phyloP scores from a whole-genome alignment of 2,113 vertebrate species.

The Dunckerocampus dactyliophorus region DNA sequence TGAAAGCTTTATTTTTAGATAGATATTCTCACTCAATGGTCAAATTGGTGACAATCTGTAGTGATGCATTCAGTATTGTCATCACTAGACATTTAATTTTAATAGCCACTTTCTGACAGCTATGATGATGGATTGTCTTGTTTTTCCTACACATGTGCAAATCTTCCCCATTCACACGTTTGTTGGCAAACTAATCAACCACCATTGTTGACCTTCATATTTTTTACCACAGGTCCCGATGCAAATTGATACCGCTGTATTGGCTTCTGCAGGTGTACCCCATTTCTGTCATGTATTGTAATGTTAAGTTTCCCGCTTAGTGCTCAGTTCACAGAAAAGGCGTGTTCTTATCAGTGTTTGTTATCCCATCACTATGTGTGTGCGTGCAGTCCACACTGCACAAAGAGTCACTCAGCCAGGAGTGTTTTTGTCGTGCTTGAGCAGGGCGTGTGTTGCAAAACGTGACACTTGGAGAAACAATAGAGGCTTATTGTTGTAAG shows the following conservation, averaged over 20 bases:
- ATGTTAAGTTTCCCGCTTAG: slow-evolving; percentile 8
- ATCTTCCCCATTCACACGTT: background rate
- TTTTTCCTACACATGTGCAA: background rate
- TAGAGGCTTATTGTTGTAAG: slow-evolving; percentile 57
- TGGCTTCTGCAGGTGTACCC: too few species aligned
- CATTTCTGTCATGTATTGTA: background rate
- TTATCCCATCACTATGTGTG: slow-evolving; percentile 9
- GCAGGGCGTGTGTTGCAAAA: slow-evolving; percentile 55
- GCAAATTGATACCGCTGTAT: too few species aligned
- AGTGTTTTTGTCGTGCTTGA: slow-evolving; percentile 34
- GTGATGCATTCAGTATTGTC: too few species aligned
- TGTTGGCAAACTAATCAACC: slow-evolving; percentile 7
- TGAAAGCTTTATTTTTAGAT: too few species aligned
- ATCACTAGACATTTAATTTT: background rate
- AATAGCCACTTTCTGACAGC: slow-evolving; percentile 1
- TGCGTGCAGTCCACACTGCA: background rate
- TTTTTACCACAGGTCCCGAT: too few species aligned
- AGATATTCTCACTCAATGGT: too few species aligned
- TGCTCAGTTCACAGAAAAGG: slow-evolving; percentile 1
- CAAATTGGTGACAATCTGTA: too few species aligned
- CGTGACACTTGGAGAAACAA: slow-evolving; percentile 42
- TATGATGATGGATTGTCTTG: slow-evolving; percentile 1
- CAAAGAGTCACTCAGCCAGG: slow-evolving; percentile 9
- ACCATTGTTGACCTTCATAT: too few species aligned
- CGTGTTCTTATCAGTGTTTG: slow-evolving; percentile 10